Evolutionary conservation across 2,797 vertebrate genomes (phyloP).

Genomic region (Amphiprion clarkii): DNA sequence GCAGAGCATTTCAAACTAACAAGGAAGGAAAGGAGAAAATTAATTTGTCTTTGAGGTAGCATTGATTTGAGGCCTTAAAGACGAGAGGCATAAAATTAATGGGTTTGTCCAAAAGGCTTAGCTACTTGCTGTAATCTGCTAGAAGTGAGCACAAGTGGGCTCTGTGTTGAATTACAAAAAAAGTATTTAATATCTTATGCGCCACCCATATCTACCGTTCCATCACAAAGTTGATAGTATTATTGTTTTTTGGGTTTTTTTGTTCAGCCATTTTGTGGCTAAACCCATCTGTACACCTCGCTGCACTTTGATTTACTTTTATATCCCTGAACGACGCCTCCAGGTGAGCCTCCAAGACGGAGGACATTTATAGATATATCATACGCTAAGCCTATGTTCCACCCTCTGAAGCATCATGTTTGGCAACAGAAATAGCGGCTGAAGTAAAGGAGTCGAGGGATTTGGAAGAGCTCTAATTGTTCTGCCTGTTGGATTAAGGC

Average conservation of each 20-base stretch:
- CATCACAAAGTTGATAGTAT: constrained; percentile 18
- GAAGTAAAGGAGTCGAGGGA: constrained; percentile 58
- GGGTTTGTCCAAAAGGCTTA: constrained; percentile 68
- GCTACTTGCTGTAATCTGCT: constrained; percentile 49
- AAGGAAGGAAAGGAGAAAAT: constrained; percentile 76
- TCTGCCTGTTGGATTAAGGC: constrained; percentile 45
- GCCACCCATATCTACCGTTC: constrained; percentile 25
- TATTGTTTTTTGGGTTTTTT: background rate
- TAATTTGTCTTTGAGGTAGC: constrained; percentile 78
- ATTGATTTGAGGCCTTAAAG: constrained; percentile 79
- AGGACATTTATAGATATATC: constrained; percentile 73
- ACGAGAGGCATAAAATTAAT: constrained; percentile 72
- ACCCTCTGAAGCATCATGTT: constrained; percentile 52
- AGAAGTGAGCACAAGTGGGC: constrained; percentile 48
- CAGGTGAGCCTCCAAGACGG: constrained; percentile 63
- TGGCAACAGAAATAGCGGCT: constrained; percentile 57
- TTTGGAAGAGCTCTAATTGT: constrained; percentile 68
- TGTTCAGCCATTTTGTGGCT: constrained; percentile 54
- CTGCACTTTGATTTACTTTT: constrained; percentile 50
- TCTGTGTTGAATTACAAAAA: constrained; percentile 32
- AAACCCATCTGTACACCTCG: constrained; percentile 45
- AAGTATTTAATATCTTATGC: constrained; percentile 35
- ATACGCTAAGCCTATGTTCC: constrained; percentile 66
- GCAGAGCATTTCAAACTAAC: constrained; percentile 75
- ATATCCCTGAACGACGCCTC: constrained; percentile 49